Base-by-base conservation (phyloP, 1,140 invertebrate genomes). In the Drosophila rhopaloa region DNA sequence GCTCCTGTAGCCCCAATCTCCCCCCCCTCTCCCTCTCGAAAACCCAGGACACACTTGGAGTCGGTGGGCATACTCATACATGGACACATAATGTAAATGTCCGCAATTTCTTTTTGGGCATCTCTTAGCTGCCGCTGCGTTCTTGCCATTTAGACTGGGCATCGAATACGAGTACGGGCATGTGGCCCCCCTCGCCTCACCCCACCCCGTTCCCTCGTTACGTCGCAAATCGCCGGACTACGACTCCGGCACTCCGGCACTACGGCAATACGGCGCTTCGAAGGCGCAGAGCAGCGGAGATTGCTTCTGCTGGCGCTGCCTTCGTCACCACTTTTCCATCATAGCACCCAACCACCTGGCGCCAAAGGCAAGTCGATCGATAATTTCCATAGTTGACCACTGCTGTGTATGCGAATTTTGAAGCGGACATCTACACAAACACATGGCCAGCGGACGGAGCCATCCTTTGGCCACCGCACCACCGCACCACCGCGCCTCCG, bases 321-420 rank as follows among this genome's bases (percentile, higher is more conserved):
- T 82, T 68, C 84, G 85, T 84, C 84, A 67, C 84, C 84, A 90
- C 83, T 82, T 80, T 89, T 88, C 79, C 81, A 85, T 85, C 85
- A 91, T 83, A 75, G 73, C 74, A 76, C 79, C 90, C 79, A 90
- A 90, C 85, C 85, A 91, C 85, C 85, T 91, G 85, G 83, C 90
- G 81, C 85, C 90, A 86, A 78, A 89, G 82, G 90, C 84, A 72
- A 88, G 77, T 91, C 90, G 90, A 91, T 91, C 90, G 90, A 91
- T 91, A 91, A 91, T 91, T 91, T 91, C 86, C 90, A 91, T 91
- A 90, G 90, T 90, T 91, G 90, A 91, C 90, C 90, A 91, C 86
- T 91, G 85, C 84, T 89, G 82, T 91, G 86, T 91, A 91, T 91
- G 90, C 91, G 86, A 91, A 91, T 91, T 91, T 91, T 90, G 82